A percentile compares a stretch with the other conserved stretches of the same genome.
phyloP scores from a whole-genome alignment of 2,888 invertebrate species.

The Torymus tubicola region DNA sequence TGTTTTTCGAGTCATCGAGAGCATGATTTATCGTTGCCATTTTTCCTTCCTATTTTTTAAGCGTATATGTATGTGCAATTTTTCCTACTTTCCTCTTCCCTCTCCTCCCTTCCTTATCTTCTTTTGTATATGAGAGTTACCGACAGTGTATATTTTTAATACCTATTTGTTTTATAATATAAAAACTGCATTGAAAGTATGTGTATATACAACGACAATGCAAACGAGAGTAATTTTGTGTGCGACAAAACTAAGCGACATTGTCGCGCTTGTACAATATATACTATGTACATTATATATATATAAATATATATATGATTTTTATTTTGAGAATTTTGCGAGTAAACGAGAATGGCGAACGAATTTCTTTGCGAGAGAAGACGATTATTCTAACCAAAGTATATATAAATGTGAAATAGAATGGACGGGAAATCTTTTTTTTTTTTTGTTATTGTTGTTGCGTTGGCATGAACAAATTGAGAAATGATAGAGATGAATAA shows the following conservation, averaged over 20 bases:
- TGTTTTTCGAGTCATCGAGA: slow-evolving; percentile 60
- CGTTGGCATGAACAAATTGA: slow-evolving; percentile 57
- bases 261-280: slow-evolving; percentile 50
- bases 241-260: slow-evolving; percentile 31
- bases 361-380: slow-evolving; percentile 55
- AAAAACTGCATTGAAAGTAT: slow-evolving; percentile 49
- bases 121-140: slow-evolving; percentile 74
- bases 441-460: slow-evolving; percentile 56
- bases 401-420: slow-evolving; percentile 62
- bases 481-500: slow-evolving; percentile 41
- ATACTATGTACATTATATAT: slow-evolving; percentile 41
- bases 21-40: slow-evolving; percentile 71
- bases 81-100: slow-evolving; percentile 17
- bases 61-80: slow-evolving; percentile 72
- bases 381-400: slow-evolving; percentile 70
- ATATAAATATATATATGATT: slow-evolving; percentile 40
- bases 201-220: slow-evolving; percentile 44
- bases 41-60: slow-evolving; percentile 58
- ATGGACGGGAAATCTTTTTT: slow-evolving; percentile 52
- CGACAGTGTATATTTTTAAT: slow-evolving; percentile 75
- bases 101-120: slow-evolving; percentile 10
- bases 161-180: slow-evolving; percentile 70
- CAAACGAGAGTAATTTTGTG: slow-evolving; percentile 50
- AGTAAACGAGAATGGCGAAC: slow-evolving; percentile 43
- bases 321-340: slow-evolving; percentile 55